A percentile compares a stretch with the other conserved stretches of the same genome.
Conservation (phyloP, 1,140 invertebrate species). For the Idris sp. region DNA sequence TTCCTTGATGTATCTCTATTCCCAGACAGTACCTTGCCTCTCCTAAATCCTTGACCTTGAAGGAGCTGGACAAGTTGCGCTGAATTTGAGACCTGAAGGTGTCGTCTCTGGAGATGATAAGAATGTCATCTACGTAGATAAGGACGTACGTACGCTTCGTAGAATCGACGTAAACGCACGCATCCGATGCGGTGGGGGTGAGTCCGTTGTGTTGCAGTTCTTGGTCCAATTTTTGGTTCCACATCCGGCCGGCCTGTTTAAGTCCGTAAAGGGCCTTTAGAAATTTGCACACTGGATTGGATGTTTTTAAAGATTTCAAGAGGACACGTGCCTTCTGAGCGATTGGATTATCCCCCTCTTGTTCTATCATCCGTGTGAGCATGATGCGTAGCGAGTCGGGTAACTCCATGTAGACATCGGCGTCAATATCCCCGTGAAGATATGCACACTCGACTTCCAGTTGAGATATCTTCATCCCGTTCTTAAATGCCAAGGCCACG, state of each 20-base stretch:
- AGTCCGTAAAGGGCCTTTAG: slow-evolving; percentile 12
- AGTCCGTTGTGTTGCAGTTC: neutral
- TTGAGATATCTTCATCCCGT: neutral
- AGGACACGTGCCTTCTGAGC: neutral
- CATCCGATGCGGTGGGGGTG: neutral
- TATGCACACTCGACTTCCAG: neutral
- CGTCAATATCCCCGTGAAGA: neutral
- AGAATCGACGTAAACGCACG: slow-evolving; percentile 5
- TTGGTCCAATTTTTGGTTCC: neutral
- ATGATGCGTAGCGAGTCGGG: neutral
- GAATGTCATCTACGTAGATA: slow-evolving; percentile 14
- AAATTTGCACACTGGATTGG: slow-evolving; percentile 7
- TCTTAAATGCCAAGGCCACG: neutral
- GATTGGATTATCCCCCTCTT: neutral
- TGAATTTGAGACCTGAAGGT: neutral
- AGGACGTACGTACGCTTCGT: neutral
- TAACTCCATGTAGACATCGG: neutral
- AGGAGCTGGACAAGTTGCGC: neutral
- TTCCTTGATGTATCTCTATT: slow-evolving; percentile 6
- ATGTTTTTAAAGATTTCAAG: neutral
- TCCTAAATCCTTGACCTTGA: slow-evolving; percentile 31
- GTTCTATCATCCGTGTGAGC: neutral
- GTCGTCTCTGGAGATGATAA: slow-evolving; percentile 1
- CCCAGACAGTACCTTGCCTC: slow-evolving; percentile 19
- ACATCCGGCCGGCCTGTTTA: neutral